Conservation (phyloP, 2,797 vertebrate species). For the Eulemur albifrons region DNA sequence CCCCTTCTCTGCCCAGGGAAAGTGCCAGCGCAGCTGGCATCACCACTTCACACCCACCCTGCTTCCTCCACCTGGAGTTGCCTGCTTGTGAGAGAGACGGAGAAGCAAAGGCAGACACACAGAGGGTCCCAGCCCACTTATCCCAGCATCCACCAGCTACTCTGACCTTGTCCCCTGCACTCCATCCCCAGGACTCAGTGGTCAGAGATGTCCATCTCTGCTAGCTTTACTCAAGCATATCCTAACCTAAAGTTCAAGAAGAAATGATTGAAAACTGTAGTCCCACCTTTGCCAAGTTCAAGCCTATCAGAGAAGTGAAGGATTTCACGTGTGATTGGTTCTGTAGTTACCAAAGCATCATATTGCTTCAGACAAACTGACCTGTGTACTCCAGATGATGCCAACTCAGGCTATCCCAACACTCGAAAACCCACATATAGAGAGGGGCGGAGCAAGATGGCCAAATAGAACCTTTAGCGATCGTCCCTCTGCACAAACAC, state of each 20-base stretch:
- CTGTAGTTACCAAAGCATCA: background rate
- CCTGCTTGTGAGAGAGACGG: background rate
- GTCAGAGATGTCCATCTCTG: background rate
- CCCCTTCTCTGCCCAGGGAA: background rate
- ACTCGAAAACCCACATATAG: background rate
- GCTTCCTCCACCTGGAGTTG: background rate
- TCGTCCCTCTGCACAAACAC: no score
- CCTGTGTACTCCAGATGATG: background rate
- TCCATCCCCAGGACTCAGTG: background rate
- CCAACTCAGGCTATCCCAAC: background rate
- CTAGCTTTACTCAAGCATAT: background rate
- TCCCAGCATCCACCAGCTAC: background rate
- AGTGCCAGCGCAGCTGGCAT: background rate
- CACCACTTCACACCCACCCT: background rate
- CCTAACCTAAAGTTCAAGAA: background rate
- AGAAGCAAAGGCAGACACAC: background rate
- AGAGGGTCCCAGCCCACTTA: background rate
- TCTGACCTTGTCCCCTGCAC: background rate
- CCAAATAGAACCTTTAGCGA: no score
- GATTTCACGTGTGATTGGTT: background rate
- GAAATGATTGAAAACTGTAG: background rate
- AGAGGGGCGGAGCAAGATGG: no score
- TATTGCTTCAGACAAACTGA: background rate
- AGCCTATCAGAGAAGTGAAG: background rate
- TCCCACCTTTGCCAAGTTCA: background rate